A percentile compares a stretch with the other conserved stretches of the same genome.
Conservation (phyloP, 30 jellyfish, hydroid and myxozoan genomes). For the Haliclystus octoradiatus region DNA sequence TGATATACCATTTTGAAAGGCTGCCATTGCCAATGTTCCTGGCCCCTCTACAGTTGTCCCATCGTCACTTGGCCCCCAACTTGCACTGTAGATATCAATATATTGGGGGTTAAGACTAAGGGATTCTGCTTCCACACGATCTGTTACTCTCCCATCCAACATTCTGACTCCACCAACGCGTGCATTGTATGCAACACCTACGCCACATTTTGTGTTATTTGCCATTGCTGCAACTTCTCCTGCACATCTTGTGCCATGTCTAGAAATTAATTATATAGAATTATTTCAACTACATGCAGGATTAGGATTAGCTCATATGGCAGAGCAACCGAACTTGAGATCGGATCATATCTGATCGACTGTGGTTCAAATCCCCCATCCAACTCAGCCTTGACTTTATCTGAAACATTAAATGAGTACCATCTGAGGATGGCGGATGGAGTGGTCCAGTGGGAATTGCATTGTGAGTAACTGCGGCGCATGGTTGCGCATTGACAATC, state of each 20-base stretch:
- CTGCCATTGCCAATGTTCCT: slow-evolving; percentile 97
- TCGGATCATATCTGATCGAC: too few relatives aligned
- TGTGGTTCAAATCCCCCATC: too few relatives aligned
- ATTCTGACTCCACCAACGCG: slow-evolving; percentile 98
- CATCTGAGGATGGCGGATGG: too few relatives aligned
- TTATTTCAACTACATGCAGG: too few relatives aligned
- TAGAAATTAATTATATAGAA: slow-evolving; percentile 2
- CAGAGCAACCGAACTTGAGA: too few relatives aligned
- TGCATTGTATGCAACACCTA: slow-evolving; percentile 98
- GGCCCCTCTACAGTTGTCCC: slow-evolving; percentile 99
- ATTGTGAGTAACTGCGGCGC: too few relatives aligned
- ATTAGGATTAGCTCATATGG: too few relatives aligned
- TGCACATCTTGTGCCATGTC: slow-evolving; percentile 99
- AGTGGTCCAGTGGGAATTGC: too few relatives aligned
- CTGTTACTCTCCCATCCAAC: slow-evolving; percentile 99
- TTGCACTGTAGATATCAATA: slow-evolving; percentile 97
- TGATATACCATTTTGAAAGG: slow-evolving; percentile 87
- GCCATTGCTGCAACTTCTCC: slow-evolving; percentile 99
- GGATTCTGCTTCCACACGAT: slow-evolving; percentile 98
- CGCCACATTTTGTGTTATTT: slow-evolving; percentile 97
- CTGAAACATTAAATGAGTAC: too few relatives aligned
- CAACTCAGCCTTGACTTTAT: too few relatives aligned
- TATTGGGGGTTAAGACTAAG: slow-evolving; percentile 96
- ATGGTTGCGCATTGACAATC: too few relatives aligned
- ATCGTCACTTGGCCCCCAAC: slow-evolving; percentile 99